These are phyloP conservation scores for Paramisgurnus dabryanus DNA, from an alignment of 2,113 vertebrate species.

Conservation along the genomic window DNA sequence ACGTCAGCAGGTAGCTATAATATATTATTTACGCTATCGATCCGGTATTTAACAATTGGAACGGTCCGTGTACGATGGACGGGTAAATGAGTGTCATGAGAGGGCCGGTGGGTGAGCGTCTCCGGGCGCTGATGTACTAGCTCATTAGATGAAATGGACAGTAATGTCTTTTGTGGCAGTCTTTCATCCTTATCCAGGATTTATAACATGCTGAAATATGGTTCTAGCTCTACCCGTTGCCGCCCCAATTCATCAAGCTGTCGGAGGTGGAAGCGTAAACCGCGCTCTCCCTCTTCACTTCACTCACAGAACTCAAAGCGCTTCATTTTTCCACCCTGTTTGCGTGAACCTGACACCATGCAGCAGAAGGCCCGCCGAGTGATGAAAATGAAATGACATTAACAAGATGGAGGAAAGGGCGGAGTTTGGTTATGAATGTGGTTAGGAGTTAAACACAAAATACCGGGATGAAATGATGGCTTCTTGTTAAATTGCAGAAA, in stretches of 20 bases:
- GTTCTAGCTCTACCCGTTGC: constrained; percentile 64
- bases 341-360: constrained; percentile 35
- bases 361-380: constrained; percentile 12
- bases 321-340: constrained; percentile 59
- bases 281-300: constrained; percentile 37
- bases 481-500: not conserved
- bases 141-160: constrained; percentile 80
- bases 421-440: constrained; percentile 36
- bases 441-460: constrained; percentile 18
- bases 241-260: constrained; percentile 76
- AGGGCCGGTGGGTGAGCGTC: constrained; percentile 52
- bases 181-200: constrained; percentile 84
- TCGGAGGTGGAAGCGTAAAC: constrained; percentile 62
- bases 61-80: constrained; percentile 37
- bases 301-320: constrained; percentile 36
- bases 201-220: constrained; percentile 81
- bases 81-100: constrained; percentile 54
- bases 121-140: constrained; percentile 69
- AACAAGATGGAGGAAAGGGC: constrained; percentile 34
- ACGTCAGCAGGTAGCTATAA: constrained; percentile 50
- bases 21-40: constrained; percentile 63
- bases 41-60: constrained; percentile 56
- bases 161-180: constrained; percentile 81
- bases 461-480: not conserved
- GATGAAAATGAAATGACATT: constrained; percentile 49